These are phyloP conservation scores for Hartigia nigra DNA, from an alignment of 2,888 invertebrate species.

Conservation along the genomic window DNA sequence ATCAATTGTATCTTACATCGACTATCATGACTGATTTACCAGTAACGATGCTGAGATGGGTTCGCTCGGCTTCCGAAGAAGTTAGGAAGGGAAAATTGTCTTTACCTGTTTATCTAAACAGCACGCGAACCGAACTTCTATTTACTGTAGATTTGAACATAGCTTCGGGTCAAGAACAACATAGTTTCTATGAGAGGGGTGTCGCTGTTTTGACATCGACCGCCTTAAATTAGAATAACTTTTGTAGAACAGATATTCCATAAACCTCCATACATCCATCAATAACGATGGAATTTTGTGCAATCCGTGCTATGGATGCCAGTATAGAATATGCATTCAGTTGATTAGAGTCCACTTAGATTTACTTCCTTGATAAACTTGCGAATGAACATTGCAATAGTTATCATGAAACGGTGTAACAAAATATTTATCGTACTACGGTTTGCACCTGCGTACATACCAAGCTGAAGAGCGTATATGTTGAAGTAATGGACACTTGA, in stretches of 20 bases:
- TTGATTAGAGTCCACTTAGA: neutral
- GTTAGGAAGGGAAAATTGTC: constrained; percentile 77
- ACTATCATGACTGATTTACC: constrained; percentile 96
- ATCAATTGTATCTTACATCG: constrained; percentile 89
- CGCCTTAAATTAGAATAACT: constrained; percentile 76
- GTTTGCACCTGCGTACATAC: neutral
- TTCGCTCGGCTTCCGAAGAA: constrained; percentile 72
- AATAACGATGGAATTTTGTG: neutral
- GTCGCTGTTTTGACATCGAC: constrained; percentile 96
- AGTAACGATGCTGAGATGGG: constrained; percentile 90
- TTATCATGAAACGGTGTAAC: neutral
- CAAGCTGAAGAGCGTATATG: neutral
- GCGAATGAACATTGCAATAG: neutral
- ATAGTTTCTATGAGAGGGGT: constrained; percentile 98
- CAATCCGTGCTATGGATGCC: neutral
- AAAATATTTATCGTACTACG: neutral
- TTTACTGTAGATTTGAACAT: constrained; percentile 96
- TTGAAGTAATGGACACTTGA: neutral
- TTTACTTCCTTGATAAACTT: neutral
- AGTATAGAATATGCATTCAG: neutral
- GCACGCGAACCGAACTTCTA: constrained; percentile 91
- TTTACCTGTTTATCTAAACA: constrained; percentile 96
- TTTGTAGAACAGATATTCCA: neutral
- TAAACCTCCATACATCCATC: neutral
- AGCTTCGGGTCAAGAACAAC: constrained; percentile 89